Evolutionary conservation across 2,113 vertebrate genomes (phyloP).

Genomic region (Pelobates fuscus): DNA sequence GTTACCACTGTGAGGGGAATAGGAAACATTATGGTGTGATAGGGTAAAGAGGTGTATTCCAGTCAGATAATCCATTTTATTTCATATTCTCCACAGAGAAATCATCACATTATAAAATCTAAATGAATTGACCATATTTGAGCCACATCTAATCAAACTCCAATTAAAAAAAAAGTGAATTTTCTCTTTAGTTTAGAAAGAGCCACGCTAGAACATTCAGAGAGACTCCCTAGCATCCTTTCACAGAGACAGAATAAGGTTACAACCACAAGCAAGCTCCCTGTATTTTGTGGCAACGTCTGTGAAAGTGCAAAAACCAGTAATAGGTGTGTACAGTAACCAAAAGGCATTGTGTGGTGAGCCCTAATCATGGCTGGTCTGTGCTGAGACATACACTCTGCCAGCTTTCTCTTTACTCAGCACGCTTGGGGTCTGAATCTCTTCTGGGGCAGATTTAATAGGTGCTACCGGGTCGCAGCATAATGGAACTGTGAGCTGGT

Average conservation of each 20-base stretch:
- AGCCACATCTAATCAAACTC: too few relatives aligned
- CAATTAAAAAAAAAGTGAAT: too few relatives aligned
- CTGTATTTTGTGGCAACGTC: background rate
- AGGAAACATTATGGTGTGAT: too few relatives aligned
- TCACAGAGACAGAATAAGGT: background rate
- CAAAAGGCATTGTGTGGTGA: conserved; percentile 28
- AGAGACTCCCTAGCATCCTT: too few relatives aligned
- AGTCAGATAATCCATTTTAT: too few relatives aligned
- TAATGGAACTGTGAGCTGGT: conserved; percentile 25
- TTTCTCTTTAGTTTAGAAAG: too few relatives aligned
- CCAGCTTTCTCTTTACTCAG: conserved; percentile 26
- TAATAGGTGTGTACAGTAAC: conserved; percentile 27
- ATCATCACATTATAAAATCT: too few relatives aligned
- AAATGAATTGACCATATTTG: too few relatives aligned
- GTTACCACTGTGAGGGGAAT: too few relatives aligned
- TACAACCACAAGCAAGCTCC: background rate
- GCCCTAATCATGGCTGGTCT: conserved; percentile 18
- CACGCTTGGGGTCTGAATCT: conserved; percentile 29
- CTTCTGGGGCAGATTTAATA: conserved; percentile 28
- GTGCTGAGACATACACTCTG: conserved; percentile 14
- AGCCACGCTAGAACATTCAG: too few relatives aligned
- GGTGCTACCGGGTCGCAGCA: conserved; percentile 10
- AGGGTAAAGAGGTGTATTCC: too few relatives aligned
- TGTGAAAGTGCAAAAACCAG: conserved; percentile 10
- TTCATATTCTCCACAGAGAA: too few relatives aligned